Evolutionary conservation across 2,113 vertebrate species (phyloP), one percentile per base, ranked within the genome.

Genomic region (Neolamprologus ventralis): DNA sequence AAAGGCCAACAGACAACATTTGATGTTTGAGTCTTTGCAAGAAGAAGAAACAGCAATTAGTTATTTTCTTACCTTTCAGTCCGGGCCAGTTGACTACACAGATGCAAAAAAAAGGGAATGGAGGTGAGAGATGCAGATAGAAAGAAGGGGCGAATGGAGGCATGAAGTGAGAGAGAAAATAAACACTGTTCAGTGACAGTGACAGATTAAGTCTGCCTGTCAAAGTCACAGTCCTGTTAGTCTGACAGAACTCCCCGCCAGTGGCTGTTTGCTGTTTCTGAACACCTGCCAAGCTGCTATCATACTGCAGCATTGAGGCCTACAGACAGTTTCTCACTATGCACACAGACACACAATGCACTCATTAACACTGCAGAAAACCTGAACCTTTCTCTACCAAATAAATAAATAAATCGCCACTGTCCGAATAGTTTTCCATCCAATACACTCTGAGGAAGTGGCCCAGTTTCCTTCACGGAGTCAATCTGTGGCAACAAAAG

Each of bases 21-120:
- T 45, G 51, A 84, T 26, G 40, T 31, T 65, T 57, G 7, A 71
- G 47, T 80, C 17, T 23, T 17, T 19, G n/a, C 16, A 21, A 80
- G 49, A 33, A 73, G 21, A 54, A 79, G 26, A 80, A 80, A 3
- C 42, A 23, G 26, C 21, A 33, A 21, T 21, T 65, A 35, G 8
- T 35, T 3, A 6, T 80, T 86, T 81, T 88, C 94, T 92, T 95
- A 96, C 95, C 95, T 94, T 90, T 96, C 95, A 53, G 82, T 94
- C 45, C 95, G 95, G 68, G 92, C 95, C 94, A 95, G 95, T 71
- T 95, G 95, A 84, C 95, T 96, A 19, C 31, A 45, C 47, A 40
- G 21, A 73, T 68, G 81, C 53, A 87, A 23, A 35, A 75, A 47
- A 19, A 68, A 37, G 33, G 33, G 60, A 65, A 65, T 23, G 53